Evolutionary conservation across 2,888 invertebrate species (phyloP).

Genomic region (Aphelenchoides bicaudatus): DNA sequence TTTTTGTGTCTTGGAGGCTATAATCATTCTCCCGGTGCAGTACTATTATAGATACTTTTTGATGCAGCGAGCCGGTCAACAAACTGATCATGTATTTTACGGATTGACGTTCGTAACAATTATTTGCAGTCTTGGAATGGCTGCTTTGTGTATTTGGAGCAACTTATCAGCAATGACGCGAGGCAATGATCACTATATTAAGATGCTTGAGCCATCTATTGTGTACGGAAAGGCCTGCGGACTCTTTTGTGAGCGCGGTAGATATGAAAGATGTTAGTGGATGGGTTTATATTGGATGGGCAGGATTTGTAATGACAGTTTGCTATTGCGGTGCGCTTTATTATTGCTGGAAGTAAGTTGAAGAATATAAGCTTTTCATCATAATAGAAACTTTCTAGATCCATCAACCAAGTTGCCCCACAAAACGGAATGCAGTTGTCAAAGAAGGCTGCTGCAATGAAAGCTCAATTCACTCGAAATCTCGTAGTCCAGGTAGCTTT

Average conservation of each 20-base stretch:
- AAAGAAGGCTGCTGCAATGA: slow-evolving; percentile 1
- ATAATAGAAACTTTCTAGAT: too few species aligned
- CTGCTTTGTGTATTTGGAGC: neutral
- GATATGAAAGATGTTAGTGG: neutral
- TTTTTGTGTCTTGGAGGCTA: slow-evolving; percentile 15
- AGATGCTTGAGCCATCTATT: neutral
- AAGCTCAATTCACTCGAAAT: neutral
- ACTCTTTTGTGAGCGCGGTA: neutral
- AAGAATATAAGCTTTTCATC: too few species aligned
- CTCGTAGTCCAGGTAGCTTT: neutral
- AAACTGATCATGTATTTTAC: too few species aligned
- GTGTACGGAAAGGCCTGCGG: neutral
- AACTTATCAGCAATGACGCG: slow-evolving; percentile 2
- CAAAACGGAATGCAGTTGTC: neutral
- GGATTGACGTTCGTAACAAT: too few species aligned
- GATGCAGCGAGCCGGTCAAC: neutral
- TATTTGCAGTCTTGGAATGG: neutral
- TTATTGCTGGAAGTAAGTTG: too few species aligned
- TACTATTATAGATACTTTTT: slow-evolving; percentile 11
- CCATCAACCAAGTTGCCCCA: neutral
- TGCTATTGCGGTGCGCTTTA: slow-evolving; percentile 7
- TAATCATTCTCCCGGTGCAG: slow-evolving; percentile 15
- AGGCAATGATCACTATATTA: neutral
- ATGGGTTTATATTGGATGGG: slow-evolving; percentile 3
- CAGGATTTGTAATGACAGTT: neutral